phyloP scores from a whole-genome alignment of 37 sponge, comb jelly and placozoan species.

The Aphrocallistes beatrix region DNA sequence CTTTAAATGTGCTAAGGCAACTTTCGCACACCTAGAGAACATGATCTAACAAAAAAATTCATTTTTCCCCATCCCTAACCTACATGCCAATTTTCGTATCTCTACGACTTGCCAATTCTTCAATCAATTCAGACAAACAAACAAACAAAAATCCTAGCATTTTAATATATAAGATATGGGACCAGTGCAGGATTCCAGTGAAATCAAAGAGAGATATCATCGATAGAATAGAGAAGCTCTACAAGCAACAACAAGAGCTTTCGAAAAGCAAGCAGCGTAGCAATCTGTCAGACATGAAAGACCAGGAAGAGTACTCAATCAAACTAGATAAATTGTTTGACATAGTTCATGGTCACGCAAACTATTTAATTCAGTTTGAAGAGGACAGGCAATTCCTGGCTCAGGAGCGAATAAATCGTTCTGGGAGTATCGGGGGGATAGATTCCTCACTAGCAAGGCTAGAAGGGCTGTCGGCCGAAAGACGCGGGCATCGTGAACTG shows the following conservation, averaged over 20 bases:
- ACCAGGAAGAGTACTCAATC: constrained; percentile 19
- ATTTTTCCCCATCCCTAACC: too few species aligned
- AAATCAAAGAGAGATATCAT: constrained; percentile 16
- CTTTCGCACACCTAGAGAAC: too few species aligned
- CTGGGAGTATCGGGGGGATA: constrained; percentile 19
- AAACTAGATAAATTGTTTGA: constrained; percentile 18
- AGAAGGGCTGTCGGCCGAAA: constrained; percentile 15
- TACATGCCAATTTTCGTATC: too few species aligned
- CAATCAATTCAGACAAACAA: too few species aligned
- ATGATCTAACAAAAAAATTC: too few species aligned
- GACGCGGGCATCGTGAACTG: constrained; percentile 14
- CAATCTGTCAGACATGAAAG: constrained; percentile 11
- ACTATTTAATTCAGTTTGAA: constrained; percentile 16
- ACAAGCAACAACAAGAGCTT: constrained; percentile 13
- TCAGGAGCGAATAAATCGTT: constrained; percentile 10
- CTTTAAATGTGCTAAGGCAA: too few species aligned
- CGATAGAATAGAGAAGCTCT: constrained; percentile 15
- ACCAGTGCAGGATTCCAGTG: constrained; percentile 21
- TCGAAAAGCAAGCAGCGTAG: constrained; percentile 14
- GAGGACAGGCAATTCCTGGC: constrained; percentile 15
- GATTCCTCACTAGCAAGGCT: neutral
- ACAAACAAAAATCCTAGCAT: too few species aligned
- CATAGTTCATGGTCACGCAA: constrained; percentile 14
- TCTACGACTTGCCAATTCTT: too few species aligned
- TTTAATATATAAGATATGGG: too few species aligned